phyloP scores from a whole-genome alignment of 2,888 invertebrate genomes.

The Teleogryllus oceanicus region DNA sequence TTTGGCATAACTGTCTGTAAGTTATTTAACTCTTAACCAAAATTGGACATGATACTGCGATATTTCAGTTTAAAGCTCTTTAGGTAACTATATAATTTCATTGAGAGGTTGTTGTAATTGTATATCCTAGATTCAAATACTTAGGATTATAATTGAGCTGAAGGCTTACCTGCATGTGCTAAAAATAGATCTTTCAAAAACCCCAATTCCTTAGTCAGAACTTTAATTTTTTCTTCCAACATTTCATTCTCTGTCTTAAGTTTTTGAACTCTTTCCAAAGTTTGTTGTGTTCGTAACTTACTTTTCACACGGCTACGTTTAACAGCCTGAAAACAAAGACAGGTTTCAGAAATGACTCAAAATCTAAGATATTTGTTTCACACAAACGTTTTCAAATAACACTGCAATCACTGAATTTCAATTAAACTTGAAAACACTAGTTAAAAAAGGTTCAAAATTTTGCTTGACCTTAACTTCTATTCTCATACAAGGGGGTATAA shows the following conservation, averaged over 20 bases:
- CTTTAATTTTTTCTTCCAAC: slow-evolving; percentile 75
- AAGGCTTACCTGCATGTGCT: slow-evolving; percentile 65
- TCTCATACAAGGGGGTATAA: too few relatives aligned
- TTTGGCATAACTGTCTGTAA: too few relatives aligned
- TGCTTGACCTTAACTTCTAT: too few relatives aligned
- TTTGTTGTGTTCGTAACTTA: slow-evolving; percentile 72
- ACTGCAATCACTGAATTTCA: too few relatives aligned
- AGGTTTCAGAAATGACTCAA: not conserved
- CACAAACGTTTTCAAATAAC: too few relatives aligned
- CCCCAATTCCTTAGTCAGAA: slow-evolving; percentile 73
- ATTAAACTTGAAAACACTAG: too few relatives aligned
- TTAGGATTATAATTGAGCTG: too few relatives aligned
- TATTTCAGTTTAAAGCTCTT: not conserved
- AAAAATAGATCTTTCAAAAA: slow-evolving; percentile 77
- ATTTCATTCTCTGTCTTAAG: slow-evolving; percentile 75
- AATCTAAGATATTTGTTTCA: not conserved
- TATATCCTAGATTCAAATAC: too few relatives aligned
- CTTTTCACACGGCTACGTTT: slow-evolving; percentile 77
- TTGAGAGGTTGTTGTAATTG: too few relatives aligned
- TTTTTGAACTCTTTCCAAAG: slow-evolving; percentile 68
- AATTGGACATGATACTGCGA: not conserved
- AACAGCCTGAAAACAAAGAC: slow-evolving; percentile 61
- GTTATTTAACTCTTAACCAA: too few relatives aligned
- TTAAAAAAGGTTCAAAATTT: too few relatives aligned
- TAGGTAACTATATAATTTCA: not conserved